Evolutionary conservation across 2,888 invertebrate genomes (phyloP), one percentile per base, ranked within the genome.

Genomic region (Schizaphis graminum): DNA sequence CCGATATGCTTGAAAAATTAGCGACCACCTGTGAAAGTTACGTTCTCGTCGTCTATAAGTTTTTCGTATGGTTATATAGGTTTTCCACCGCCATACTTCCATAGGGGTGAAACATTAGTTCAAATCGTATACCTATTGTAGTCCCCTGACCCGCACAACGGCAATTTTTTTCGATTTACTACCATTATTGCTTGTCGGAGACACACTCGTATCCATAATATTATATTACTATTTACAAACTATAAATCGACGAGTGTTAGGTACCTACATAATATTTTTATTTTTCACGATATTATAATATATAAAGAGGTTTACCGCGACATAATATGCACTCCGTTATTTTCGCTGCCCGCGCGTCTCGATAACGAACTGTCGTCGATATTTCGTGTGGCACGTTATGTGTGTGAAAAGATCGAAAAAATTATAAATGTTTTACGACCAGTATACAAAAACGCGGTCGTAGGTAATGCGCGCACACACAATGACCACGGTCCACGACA

Each of bases 71-170:
- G 44, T 28, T 88, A 47, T 89, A 93, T 93, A 89, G 84, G 93
- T 84, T 89, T 93, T 84, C 41, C 84, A 44, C 89, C 16, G 77
- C 77, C 67, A n/a, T 67, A 77, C 21, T 10, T 7, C 13, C n/a
- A 35, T 41, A 61, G 94, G 91, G 94, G 94, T 86, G 91, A 91
- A 94, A 91, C 85, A 94, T 94, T 94, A 94, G 91, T 91, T 94
- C 94, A 44, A 67, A 91, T 94, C 91, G 87, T 53, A 53, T 57
- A 89, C 93, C 57, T 57, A 26, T 57, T 57, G 10, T 26, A 26
- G 8, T 41, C 77, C 21, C 35, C 67, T 35, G 35, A 35, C 77
- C 77, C 21, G 77, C 77, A 77, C 77, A 35, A 21, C 77, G 0
- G 41, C 44, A 56, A 56, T 89, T 77, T 89, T 89, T 56, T 67